Percentiles rank a stretch among this genome's conserved stretches.
These are phyloP conservation scores for Odontomyia ornata DNA, from an alignment of 2,888 invertebrate species.

Conservation along the genomic window DNA sequence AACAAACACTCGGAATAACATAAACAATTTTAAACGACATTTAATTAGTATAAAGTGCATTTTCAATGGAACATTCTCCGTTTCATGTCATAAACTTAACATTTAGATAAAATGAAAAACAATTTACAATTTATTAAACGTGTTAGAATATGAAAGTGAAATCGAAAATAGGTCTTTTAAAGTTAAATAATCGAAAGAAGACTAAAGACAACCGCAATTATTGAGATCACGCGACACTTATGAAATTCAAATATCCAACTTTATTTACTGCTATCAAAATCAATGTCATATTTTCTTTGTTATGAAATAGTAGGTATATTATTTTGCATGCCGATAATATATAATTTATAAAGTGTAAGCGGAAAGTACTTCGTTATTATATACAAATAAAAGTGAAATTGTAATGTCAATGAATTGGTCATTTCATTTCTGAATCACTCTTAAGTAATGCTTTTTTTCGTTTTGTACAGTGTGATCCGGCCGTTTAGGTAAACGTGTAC, in stretches of 20 bases:
- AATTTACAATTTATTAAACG: constrained; percentile 23
- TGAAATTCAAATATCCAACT: constrained; percentile 8
- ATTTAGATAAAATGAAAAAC: constrained; percentile 29
- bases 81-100: constrained; percentile 29
- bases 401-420: neutral
- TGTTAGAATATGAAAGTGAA: constrained; percentile 3
- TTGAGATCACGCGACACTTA: constrained; percentile 7
- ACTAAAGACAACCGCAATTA: constrained; percentile 17
- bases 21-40: constrained; percentile 27
- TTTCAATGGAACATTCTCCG: constrained; percentile 30
- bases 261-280: constrained; percentile 15
- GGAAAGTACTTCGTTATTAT: constrained; percentile 43
- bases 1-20: neutral
- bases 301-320: constrained; percentile 8
- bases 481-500: too few relatives aligned
- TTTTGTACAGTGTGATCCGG: too few relatives aligned
- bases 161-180: constrained; percentile 13
- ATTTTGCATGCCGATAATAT: constrained; percentile 38
- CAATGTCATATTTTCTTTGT: constrained; percentile 17
- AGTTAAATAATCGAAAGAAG: constrained; percentile 19
- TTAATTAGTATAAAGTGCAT: constrained; percentile 43
- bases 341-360: constrained; percentile 31
- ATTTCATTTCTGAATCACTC: neutral
- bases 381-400: constrained; percentile 20
- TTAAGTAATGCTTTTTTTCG: too few relatives aligned